These are phyloP conservation scores for Eupleurogrammus muticus DNA, from an alignment of 2,797 vertebrate genomes.

Conservation along the genomic window DNA sequence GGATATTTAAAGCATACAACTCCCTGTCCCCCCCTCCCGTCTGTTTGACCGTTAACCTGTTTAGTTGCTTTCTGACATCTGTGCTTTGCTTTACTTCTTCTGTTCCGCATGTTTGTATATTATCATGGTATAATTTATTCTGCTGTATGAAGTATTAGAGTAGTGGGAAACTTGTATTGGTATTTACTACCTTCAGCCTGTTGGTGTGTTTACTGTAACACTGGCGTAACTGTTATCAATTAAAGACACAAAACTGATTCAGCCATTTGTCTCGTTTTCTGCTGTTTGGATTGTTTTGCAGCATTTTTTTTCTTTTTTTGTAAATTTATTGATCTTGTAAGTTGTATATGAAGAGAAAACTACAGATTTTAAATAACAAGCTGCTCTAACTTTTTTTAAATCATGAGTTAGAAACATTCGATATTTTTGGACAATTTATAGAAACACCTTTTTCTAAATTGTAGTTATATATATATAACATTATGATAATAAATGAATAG, in stretches of 20 bases:
- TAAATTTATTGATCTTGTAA: background rate
- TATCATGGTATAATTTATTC: constrained; percentile 99
- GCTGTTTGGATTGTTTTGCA: constrained; percentile 5
- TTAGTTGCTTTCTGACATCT: constrained; percentile 83
- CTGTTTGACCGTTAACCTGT: constrained; percentile 74
- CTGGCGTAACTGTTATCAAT: constrained; percentile 99
- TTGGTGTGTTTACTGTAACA: constrained; percentile 99
- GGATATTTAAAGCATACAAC: constrained; percentile 83
- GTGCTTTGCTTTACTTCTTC: constrained; percentile 84
- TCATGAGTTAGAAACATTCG: background rate
- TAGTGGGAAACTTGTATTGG: constrained; percentile 98
- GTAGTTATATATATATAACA: too few relatives aligned
- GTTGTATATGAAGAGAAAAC: background rate
- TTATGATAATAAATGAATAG: too few relatives aligned
- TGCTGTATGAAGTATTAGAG: constrained; percentile 98
- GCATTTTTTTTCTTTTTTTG: background rate
- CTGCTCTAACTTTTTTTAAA: background rate
- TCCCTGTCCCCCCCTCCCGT: constrained; percentile 51
- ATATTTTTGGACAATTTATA: too few relatives aligned
- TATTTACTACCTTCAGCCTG: constrained; percentile 99
- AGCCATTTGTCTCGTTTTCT: constrained; percentile 29
- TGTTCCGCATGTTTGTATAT: constrained; percentile 91
- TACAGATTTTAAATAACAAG: background rate
- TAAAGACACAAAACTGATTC: constrained; percentile 89
- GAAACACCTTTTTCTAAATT: too few relatives aligned